Base-by-base conservation (phyloP, 2,113 vertebrate genomes). In the Balaeniceps rex region DNA sequence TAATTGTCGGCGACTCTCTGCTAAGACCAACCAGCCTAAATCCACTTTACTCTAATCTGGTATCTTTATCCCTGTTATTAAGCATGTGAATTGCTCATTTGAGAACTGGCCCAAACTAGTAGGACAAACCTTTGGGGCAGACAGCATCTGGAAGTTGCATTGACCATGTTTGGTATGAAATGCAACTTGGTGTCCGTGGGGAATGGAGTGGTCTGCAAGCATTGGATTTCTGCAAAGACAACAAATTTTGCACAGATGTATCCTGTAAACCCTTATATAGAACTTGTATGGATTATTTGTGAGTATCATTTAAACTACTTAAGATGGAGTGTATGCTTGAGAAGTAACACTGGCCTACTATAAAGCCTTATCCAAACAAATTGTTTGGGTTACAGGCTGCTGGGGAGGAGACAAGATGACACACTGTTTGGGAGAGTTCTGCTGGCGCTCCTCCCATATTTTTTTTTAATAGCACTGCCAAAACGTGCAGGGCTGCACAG, bases 151-250 rank as follows among this genome's bases (percentile, higher is more conserved):
- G 94, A 94, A 88, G n/a, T 74, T 75, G 68, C 60, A 47, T 77
- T 96, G 95, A 92, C 94, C 85, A 84, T 96, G 95, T 97, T 97
- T 97, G 95, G 97, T 97, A 88, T 95, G 83, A 96, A 97, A 93
- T 78, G 79, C 68, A 83, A 4, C 88, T 86, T 44, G 76, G 21
- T 83, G 71, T 80, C 93, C 72, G 51, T 25, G n/a, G 79, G 79
- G 95, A 81, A 25, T 3, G 1, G 46, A 92, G 79, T 86, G 94
- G 76, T 74, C 93, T 84, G 83, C 51, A 12, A 92, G 96, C 93
- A 31, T 92, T n/a, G 1, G 64, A 85, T 96, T 96, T 96, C 95
- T 86, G 83, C 55, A 78, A 92, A 94, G 83, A 94, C 76, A 69
- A 96, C 85, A 71, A 77, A 60, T 78, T 95, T 90, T 78, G 68